Percentiles rank a stretch among this genome's conserved stretches.
Conservation (phyloP, 2,113 vertebrate species). For the Seriola dumerili region DNA sequence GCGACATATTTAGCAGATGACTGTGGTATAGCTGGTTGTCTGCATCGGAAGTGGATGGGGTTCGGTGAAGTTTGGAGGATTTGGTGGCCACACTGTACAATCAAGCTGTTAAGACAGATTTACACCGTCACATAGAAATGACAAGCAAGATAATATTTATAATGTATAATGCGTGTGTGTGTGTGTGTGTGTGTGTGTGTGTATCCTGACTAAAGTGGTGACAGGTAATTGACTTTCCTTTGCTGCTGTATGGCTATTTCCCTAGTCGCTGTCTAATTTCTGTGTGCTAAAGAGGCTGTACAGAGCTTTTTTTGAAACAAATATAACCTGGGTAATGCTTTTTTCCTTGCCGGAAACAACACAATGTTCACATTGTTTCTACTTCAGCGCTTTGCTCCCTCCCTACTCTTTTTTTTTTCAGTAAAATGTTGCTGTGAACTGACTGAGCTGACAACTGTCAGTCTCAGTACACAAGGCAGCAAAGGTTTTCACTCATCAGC, state of each 20-base stretch:
- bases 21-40: background rate
- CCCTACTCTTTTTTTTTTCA: constrained; percentile 3
- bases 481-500: constrained; percentile 43
- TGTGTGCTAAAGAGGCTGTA: constrained; percentile 4
- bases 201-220: background rate
- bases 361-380: constrained; percentile 43
- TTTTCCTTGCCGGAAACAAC: constrained; percentile 43
- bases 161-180: constrained; percentile 28
- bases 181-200: constrained; percentile 43
- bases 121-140: constrained; percentile 1
- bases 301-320: constrained; percentile 30
- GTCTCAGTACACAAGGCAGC: constrained; percentile 35
- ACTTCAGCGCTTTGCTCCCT: constrained; percentile 39
- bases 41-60: constrained; percentile 6
- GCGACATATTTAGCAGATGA: background rate
- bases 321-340: constrained; percentile 14
- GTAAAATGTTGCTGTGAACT: constrained; percentile 47
- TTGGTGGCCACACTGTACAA: background rate
- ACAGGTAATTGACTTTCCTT: constrained; percentile 14
- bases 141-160: constrained; percentile 8
- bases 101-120: background rate
- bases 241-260: background rate
- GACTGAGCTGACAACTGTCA: constrained; percentile 46
- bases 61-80: background rate
- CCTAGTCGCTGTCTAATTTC: constrained; percentile 18